Evolutionary conservation across 2,113 vertebrate genomes (phyloP).

Genomic region (Corythornis cristatus): DNA sequence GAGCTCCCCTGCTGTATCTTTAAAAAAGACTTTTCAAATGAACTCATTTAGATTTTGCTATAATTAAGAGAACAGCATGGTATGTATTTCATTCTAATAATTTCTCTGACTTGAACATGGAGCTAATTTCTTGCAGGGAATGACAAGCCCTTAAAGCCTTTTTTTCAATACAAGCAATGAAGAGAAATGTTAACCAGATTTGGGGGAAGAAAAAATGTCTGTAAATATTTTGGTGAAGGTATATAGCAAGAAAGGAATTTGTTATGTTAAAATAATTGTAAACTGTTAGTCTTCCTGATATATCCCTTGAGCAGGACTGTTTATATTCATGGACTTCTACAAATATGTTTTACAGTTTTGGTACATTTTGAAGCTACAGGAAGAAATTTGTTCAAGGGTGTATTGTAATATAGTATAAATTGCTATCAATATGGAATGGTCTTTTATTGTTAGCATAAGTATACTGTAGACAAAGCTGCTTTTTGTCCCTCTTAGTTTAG

Average conservation of each 20-base stretch:
- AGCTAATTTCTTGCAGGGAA: conserved; percentile 47
- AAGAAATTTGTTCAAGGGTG: background rate
- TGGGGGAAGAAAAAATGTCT: background rate
- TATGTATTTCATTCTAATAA: conserved; percentile 50
- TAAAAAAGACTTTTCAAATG: conserved; percentile 27
- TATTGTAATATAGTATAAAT: background rate
- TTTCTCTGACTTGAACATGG: conserved; percentile 35
- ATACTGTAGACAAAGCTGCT: background rate
- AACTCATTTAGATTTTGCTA: conserved; percentile 5
- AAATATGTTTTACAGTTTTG: background rate
- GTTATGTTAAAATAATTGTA: background rate
- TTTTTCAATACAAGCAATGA: background rate
- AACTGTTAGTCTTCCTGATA: background rate
- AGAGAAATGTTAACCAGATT: background rate
- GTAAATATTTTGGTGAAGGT: background rate
- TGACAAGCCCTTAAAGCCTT: background rate
- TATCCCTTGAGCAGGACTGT: background rate
- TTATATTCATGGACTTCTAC: background rate
- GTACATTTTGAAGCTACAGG: background rate
- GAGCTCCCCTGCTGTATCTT: background rate
- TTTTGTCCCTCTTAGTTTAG: background rate
- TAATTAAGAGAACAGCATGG: background rate
- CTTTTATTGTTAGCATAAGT: background rate
- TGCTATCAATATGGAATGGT: background rate
- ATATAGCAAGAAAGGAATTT: background rate